These are phyloP conservation scores for Allobates femoralis DNA, from an alignment of 2,797 vertebrate species.

Conservation along the genomic window DNA sequence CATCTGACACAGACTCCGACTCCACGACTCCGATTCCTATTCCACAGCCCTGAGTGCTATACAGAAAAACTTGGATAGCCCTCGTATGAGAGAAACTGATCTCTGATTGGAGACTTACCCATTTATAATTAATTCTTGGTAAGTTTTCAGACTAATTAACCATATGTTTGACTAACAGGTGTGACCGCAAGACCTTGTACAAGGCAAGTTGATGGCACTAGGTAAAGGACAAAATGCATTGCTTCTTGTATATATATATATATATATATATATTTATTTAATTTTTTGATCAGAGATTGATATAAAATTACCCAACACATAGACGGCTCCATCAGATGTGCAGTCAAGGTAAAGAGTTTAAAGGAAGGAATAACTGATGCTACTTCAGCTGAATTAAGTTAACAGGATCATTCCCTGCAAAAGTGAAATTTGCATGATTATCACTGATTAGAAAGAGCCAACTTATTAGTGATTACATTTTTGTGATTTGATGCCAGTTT, in stretches of 20 bases:
- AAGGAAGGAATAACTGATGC: neutral
- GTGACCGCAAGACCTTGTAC: neutral
- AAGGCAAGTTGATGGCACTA: neutral
- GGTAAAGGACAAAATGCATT: neutral
- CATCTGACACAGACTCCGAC: no score
- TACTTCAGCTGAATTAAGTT: conserved; percentile 34
- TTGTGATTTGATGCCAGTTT: conserved; percentile 36
- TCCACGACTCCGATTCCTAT: no score
- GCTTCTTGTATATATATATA: neutral
- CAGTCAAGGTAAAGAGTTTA: neutral
- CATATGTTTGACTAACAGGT: neutral
- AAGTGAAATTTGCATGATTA: conserved; percentile 49
- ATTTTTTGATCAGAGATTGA: no score
- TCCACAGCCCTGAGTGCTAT: no score
- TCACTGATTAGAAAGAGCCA: conserved; percentile 40
- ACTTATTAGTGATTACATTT: conserved; percentile 43
- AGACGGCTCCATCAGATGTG: neutral
- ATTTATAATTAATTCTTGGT: no score
- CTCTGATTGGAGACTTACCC: no score
- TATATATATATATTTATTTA: no score
- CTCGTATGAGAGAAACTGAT: no score
- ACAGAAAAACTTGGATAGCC: no score
- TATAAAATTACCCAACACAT: neutral
- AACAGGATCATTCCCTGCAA: conserved; percentile 8
- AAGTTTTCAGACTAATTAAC: no score